phyloP scores from a whole-genome alignment of 2,888 invertebrate genomes.

The Ypsolopha scabrella region DNA sequence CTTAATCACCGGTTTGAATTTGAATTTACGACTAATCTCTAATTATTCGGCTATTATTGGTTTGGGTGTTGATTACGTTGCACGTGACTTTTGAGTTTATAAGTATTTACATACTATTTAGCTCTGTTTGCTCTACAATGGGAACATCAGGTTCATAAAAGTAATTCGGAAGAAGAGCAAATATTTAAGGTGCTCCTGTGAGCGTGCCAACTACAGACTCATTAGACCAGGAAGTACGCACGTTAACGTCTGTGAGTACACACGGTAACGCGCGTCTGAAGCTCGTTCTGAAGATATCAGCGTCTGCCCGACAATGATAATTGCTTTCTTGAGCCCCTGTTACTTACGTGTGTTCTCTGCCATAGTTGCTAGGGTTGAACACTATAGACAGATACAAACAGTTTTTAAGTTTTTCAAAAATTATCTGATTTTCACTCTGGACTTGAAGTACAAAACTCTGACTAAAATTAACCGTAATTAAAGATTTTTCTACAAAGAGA shows the following conservation, averaged over 20 bases:
- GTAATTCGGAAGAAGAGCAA: not conserved
- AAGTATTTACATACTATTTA: not conserved
- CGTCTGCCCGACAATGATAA: conserved; percentile 24
- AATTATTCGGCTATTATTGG: conserved; percentile 41
- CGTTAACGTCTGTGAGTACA: conserved; percentile 8
- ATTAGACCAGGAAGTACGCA: not conserved
- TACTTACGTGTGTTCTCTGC: conserved; percentile 16
- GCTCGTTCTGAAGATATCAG: conserved; percentile 17
- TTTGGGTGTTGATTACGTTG: not conserved
- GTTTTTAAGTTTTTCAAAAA: not conserved
- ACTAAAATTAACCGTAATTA: too few species aligned
- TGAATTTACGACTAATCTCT: conserved; percentile 45
- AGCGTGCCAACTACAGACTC: not conserved
- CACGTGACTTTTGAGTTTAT: not conserved
- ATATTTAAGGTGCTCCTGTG: not conserved
- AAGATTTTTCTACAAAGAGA: too few species aligned
- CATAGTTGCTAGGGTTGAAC: conserved; percentile 23
- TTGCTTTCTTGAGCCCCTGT: conserved; percentile 34
- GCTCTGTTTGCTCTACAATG: not conserved
- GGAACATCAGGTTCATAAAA: not conserved
- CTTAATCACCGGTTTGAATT: conserved; percentile 29
- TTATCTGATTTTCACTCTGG: too few species aligned
- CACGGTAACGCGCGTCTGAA: conserved; percentile 7
- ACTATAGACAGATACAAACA: too few species aligned
- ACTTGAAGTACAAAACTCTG: too few species aligned